Evolutionary conservation across 30 jellyfish, hydroid and myxozoan genomes (phyloP).

Genomic region (Chrysaora quinquecirrha): DNA sequence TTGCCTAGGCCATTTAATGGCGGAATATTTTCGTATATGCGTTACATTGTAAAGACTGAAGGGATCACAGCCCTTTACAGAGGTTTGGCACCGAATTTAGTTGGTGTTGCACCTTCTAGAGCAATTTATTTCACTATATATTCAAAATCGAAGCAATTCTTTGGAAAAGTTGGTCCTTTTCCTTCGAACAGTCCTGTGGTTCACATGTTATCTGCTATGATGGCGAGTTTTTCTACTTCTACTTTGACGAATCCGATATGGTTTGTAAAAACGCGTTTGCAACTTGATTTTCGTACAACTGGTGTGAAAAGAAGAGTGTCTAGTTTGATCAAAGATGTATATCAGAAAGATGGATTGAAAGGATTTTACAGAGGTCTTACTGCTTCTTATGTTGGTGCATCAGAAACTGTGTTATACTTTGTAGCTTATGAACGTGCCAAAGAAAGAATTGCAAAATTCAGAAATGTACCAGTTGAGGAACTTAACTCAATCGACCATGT

Average conservation of each 20-base stretch:
- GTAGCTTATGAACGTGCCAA: slow-evolving; percentile 88
- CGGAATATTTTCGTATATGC: slow-evolving; percentile 76
- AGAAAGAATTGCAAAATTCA: slow-evolving; percentile 43
- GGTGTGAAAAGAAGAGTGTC: slow-evolving; percentile 60
- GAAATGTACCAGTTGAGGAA: slow-evolving; percentile 32
- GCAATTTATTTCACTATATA: slow-evolving; percentile 95
- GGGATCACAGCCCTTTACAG: slow-evolving; percentile 87
- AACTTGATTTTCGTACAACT: slow-evolving; percentile 81
- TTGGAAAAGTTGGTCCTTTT: slow-evolving; percentile 50
- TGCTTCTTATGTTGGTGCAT: slow-evolving; percentile 95
- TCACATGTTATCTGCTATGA: slow-evolving; percentile 90
- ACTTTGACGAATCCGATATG: slow-evolving; percentile 97
- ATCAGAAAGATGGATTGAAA: slow-evolving; percentile 80
- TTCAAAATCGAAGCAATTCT: slow-evolving; percentile 73
- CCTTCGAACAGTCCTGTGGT: slow-evolving; percentile 78
- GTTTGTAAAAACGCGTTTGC: slow-evolving; percentile 96
- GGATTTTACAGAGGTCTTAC: slow-evolving; percentile 98
- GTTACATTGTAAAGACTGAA: slow-evolving; percentile 87
- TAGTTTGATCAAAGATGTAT: slow-evolving; percentile 73
- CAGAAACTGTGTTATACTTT: slow-evolving; percentile 92
- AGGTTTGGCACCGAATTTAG: slow-evolving; percentile 92
- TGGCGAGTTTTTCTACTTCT: slow-evolving; percentile 89
- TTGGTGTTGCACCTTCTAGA: slow-evolving; percentile 98
- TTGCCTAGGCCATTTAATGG: slow-evolving; percentile 76
- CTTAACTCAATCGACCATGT: slow-evolving; percentile 69